Evolutionary conservation across 2,888 invertebrate genomes (phyloP), one percentile per base, ranked within the genome.

Genomic region (Tridacna crocea): DNA sequence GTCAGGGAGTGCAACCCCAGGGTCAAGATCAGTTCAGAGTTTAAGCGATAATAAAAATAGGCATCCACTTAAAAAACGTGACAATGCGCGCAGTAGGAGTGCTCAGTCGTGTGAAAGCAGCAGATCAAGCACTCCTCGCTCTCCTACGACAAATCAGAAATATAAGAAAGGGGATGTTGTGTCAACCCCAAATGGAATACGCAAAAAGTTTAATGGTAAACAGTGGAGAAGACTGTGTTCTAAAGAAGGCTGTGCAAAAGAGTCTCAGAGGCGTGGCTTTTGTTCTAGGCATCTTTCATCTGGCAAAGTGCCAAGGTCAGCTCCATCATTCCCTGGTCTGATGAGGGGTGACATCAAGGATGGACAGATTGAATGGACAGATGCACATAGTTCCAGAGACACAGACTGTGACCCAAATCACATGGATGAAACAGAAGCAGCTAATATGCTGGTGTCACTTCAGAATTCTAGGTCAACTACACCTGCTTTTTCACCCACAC

Each of bases 121-220:
- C 65, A 84, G 93, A 36, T 92, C 93, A 12, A 94, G 94, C 84
- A 93, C 94, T 4, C 94, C 94, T 0, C 87, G 93, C 11, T 93
- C 93, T 22, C 93, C 94, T 0, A 88, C 89, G 24, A 88, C 92
- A 24, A 90, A 89, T 70, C 90, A 90, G 84, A 94, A 94, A 84
- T 94, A 94, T 87, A 93, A 94, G 95, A 99, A 99, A 95, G 99
- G 99, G 88, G 99, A 99, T 95, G 98, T 99, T 79, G 98, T 98
- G 55, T 97, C 97, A 8, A 98, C 98, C 72, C 97, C 98, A 6
- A 98, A 97, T 91, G 99, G 99, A 88, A 98, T 99, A 91, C 96
- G 99, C 19, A 99, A 99, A 95, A 99, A 99, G 95, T 99, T 98
- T 95, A 99, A 99, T 95, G 99, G 99, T 58, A 99, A 99, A 95